Evolutionary conservation across 92 coral and sea anemone genomes (phyloP).

Genomic region (Metridium senile): DNA sequence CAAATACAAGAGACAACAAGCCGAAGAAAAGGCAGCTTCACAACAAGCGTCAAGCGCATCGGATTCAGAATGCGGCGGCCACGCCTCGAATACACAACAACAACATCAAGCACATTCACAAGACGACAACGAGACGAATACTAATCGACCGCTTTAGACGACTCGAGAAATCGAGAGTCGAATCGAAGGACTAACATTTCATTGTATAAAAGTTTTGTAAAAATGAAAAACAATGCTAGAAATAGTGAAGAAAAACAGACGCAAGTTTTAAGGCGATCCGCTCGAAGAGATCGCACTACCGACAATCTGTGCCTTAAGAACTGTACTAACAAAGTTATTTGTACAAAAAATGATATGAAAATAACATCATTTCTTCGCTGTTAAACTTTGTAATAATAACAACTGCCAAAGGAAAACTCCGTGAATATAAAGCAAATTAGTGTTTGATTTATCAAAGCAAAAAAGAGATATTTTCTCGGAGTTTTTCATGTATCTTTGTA

Average conservation of each 20-base stretch:
- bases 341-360: not conserved
- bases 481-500: not conserved
- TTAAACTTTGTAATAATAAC: not conserved
- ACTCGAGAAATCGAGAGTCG: not conserved
- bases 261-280: conserved; percentile 3
- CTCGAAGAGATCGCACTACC: too few relatives aligned
- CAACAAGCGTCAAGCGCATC: conserved; percentile 49
- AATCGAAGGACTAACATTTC: not conserved
- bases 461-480: too few relatives aligned
- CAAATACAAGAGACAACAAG: conserved; percentile 89
- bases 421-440: too few relatives aligned
- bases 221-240: not conserved
- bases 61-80: conserved; percentile 68
- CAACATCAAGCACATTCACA: conserved; percentile 17
- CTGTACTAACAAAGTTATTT: not conserved
- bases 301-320: too few relatives aligned
- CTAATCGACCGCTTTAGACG: conserved; percentile 3
- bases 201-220: conserved; percentile 1
- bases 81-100: conserved; percentile 42
- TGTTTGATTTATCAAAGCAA: too few relatives aligned
- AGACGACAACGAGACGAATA: conserved; percentile 12
- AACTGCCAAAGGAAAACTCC: not conserved
- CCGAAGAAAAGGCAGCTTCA: conserved; percentile 77
- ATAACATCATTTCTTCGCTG: not conserved
- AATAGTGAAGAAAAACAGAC: not conserved